phyloP scores from a whole-genome alignment of 2,888 invertebrate genomes.

The Linnaemya vulpina region DNA sequence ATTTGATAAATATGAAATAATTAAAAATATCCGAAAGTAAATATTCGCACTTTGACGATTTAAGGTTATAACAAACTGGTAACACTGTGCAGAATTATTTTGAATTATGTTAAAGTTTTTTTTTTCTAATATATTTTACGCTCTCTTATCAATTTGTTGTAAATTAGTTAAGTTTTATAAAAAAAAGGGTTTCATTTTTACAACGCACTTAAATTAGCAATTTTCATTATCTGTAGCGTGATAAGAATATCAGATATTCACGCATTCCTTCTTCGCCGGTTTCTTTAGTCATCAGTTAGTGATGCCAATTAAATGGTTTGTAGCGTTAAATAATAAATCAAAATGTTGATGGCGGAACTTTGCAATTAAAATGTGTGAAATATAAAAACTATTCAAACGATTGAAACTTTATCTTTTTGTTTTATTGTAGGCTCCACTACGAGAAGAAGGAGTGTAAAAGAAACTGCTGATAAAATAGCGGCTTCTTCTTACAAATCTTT shows the following conservation, averaged over 20 bases:
- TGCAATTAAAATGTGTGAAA: too few relatives aligned
- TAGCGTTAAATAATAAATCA: not conserved
- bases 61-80: not conserved
- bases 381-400: not conserved
- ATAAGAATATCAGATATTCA: constrained; percentile 49
- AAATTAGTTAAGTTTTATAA: constrained; percentile 21
- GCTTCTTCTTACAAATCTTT: too few relatives aligned
- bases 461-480: too few relatives aligned
- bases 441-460: too few relatives aligned
- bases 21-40: too few relatives aligned
- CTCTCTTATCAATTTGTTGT: constrained; percentile 49
- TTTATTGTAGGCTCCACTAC: too few relatives aligned
- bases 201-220: constrained; percentile 47
- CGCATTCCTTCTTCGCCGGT: not conserved
- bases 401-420: too few relatives aligned
- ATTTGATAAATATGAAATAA: too few relatives aligned
- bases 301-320: not conserved
- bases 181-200: constrained; percentile 27
- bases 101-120: not conserved
- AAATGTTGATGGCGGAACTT: not conserved
- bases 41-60: not conserved
- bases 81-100: not conserved
- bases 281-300: constrained; percentile 1
- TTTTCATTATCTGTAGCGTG: constrained; percentile 50
- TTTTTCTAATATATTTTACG: not conserved